Evolutionary conservation across 2,888 invertebrate genomes (phyloP).

Genomic region (Punctoribates punctum): DNA sequence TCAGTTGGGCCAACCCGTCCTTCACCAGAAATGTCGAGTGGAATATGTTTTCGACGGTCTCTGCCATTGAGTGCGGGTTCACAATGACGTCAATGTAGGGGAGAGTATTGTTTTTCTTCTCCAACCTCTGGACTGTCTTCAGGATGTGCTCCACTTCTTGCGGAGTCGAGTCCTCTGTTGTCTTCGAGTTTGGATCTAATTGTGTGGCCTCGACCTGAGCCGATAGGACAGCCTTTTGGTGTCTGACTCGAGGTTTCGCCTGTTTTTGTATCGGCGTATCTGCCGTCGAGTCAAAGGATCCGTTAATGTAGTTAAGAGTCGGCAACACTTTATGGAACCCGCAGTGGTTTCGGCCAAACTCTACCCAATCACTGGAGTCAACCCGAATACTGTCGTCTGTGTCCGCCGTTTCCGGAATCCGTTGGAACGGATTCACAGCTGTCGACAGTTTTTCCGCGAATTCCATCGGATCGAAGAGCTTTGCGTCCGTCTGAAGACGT

Average conservation of each 20-base stretch:
- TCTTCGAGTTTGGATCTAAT: background rate
- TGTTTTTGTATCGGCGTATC: no score
- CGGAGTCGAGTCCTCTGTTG: background rate
- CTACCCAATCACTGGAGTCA: constrained; percentile 7
- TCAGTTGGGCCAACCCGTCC: background rate
- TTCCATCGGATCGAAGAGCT: background rate
- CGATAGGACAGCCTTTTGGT: background rate
- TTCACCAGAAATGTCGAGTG: constrained; percentile 28
- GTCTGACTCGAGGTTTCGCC: background rate
- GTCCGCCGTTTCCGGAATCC: background rate
- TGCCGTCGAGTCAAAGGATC: background rate
- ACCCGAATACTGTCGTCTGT: background rate
- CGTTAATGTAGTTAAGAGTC: constrained; percentile 11
- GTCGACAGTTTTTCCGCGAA: constrained; percentile 8
- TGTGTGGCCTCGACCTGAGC: background rate
- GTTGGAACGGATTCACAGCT: background rate
- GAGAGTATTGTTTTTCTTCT: background rate
- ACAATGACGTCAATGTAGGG: constrained; percentile 25
- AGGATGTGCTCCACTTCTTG: constrained; percentile 27
- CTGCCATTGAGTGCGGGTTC: constrained; percentile 9
- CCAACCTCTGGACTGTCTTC: background rate
- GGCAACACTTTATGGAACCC: background rate
- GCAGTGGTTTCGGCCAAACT: constrained; percentile 16
- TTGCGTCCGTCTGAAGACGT: background rate
- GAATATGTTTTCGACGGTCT: constrained; percentile 28